Base-by-base conservation (phyloP, 92 coral and sea anemone species). In the Siderastrea siderea region DNA sequence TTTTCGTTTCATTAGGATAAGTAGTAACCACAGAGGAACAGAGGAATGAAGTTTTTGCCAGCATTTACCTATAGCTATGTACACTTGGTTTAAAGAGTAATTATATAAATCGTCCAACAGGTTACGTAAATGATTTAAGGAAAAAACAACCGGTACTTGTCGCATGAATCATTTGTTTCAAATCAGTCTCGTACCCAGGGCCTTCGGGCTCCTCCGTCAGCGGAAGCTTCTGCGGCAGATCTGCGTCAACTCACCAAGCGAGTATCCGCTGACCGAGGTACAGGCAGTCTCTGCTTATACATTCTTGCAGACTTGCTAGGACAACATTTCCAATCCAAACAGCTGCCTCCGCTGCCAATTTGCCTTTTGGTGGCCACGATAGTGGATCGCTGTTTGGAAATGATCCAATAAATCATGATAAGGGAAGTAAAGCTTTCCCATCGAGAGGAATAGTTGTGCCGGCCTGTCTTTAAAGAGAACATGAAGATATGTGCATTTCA, bases 101-200 rank as follows among this genome's bases (percentile, higher is more conserved):
- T n/a, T 17, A 7, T 47, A 57, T 51, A 74, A 26, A 8, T 74
- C 44, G 3, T n/a, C 19, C 7, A 84, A 72, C 87, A 84, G 87
- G 87, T 84, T 84, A 55, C 44, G 47, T 59, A 48, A 71, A 61
- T 74, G 79, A 71, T 61, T 83, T 72, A 83, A 83, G 58, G 63
- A 74, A 47, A 47, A 70, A 84, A 84, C 87, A 84, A 53, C 87
- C 38, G 81, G 87, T 84, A 12, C 52, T 13, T 19, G 10, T n/a
- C 49, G 12, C 87, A 74, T 74, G 87, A 81, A 84, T 74, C 81
- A 84, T 50, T 73, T 84, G 78, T 49, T 84, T 77, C 55, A 61
- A 57, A 71, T 55, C 17, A 63, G 69, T 54, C 57, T 47, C 43
- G 10, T 19, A 57, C 43, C 15, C 71, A 38, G 47, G 2, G 48